A percentile compares a stretch with the other conserved stretches of the same genome.
phyloP scores from a whole-genome alignment of 2,888 invertebrate genomes.

The Ernsta delagoae region DNA sequence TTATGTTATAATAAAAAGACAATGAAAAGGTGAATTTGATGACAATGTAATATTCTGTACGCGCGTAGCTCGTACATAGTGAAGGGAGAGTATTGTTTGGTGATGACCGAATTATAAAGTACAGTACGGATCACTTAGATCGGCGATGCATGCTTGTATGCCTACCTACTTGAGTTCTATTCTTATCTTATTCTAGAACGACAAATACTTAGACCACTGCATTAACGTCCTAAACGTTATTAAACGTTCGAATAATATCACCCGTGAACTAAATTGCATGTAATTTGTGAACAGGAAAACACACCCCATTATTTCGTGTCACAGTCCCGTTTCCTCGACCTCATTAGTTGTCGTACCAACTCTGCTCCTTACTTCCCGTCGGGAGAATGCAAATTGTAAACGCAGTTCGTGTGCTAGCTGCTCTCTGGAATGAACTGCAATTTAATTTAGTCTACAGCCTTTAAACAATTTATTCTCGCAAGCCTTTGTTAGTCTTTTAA shows the following conservation, averaged over 20 bases:
- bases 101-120: no score
- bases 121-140: no score
- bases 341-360: slow-evolving; percentile 25
- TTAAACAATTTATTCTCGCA: slow-evolving; percentile 16
- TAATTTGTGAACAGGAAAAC: slow-evolving; percentile 22
- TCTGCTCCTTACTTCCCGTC: slow-evolving; percentile 27
- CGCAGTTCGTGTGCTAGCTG: slow-evolving; percentile 17
- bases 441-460: slow-evolving; percentile 21
- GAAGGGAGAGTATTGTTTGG: no score
- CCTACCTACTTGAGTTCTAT: no score
- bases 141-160: no score
- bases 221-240: background rate
- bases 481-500: slow-evolving; percentile 27
- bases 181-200: no score
- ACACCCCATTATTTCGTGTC: slow-evolving; percentile 20
- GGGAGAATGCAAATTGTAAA: slow-evolving; percentile 25
- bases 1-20: no score
- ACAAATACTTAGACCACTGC: no score
- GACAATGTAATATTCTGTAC: no score
- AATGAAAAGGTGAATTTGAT: no score
- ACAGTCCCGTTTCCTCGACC: slow-evolving; percentile 20
- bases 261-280: slow-evolving; percentile 23
- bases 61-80: no score
- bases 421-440: slow-evolving; percentile 27
- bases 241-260: background rate